Percentiles rank a stretch among this genome's conserved stretches.
These are phyloP conservation scores for Euwallacea similis DNA, from an alignment of 1,140 invertebrate species.

Conservation along the genomic window DNA sequence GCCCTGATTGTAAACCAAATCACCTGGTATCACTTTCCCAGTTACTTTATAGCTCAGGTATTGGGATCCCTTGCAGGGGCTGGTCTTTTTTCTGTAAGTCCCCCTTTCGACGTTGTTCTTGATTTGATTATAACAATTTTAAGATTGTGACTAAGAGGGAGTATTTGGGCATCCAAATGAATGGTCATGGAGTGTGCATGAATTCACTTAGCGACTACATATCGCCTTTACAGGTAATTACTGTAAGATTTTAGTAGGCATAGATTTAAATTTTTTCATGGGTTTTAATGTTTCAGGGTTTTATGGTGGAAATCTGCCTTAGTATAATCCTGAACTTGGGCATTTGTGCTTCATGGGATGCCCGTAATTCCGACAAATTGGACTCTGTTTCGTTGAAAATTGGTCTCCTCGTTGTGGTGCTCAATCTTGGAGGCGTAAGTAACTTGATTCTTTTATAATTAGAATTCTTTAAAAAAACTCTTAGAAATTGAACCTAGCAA, in stretches of 20 bases:
- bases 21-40: constrained; percentile 63
- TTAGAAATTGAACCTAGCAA: too few species aligned
- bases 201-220: constrained; percentile 29
- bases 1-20: constrained; percentile 68
- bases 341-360: constrained; percentile 57
- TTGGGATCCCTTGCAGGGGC: constrained; percentile 70
- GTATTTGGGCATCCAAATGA: constrained; percentile 13
- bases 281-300: constrained; percentile 46
- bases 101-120: not conserved
- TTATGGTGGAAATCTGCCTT: constrained; percentile 53
- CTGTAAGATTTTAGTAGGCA: not conserved
- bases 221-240: constrained; percentile 40
- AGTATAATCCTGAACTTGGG: constrained; percentile 55
- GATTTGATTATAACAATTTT: constrained; percentile 9
- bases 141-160: constrained; percentile 43
- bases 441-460: not conserved
- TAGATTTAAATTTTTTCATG: not conserved
- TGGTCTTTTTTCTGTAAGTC: constrained; percentile 60
- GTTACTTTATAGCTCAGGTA: constrained; percentile 72
- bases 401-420: constrained; percentile 53
- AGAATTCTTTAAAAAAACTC: too few species aligned
- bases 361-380: constrained; percentile 50
- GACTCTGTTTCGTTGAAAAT: constrained; percentile 58
- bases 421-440: constrained; percentile 54
- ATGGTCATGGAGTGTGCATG: constrained; percentile 33